Base-by-base conservation (phyloP, 1,140 invertebrate species). In the Procambarus clarkii region DNA sequence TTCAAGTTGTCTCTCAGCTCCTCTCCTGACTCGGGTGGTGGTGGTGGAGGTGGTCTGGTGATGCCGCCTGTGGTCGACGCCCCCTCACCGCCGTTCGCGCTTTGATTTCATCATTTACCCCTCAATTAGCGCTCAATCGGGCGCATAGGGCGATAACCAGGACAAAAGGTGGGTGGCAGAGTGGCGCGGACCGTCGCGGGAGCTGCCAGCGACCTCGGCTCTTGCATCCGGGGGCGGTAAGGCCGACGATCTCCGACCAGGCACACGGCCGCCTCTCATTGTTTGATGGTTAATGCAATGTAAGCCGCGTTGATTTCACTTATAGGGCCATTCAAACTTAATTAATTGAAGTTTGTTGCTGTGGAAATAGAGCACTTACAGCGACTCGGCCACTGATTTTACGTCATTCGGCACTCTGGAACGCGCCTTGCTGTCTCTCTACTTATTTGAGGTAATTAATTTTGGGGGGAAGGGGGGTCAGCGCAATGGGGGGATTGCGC, bases 21-120 rank as follows among this genome's bases (percentile, higher is more conserved):
- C 34, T 34, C 34, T 34, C 34, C 34, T 34, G 34, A 34, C 34
- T 34, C 34, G 34, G 54, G 46, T 54, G 54, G 21, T 4, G 5
- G 48, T 11, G 18, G 24, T 45, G 54, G 2, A 58, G 48, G 24
- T n/a, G n/a, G 69, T 74, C n/a, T 11, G 69, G 60, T 18, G 87
- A 34, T 13, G 13, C 44, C 4, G 86, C 45, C 86, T 92, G 91
- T 60, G 86, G 85, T 83, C 80, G 86, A 88, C 86, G 86, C 86
- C 86, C 82, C 69, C 81, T 76, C 80, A 48, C 76, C 54, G 24
- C 24, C 86, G 86, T 79, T 92, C 80, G 74, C 86, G 85, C 91
- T 92, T 92, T 92, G 91, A 92, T 92, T 92, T 92, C 91, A 92
- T 92, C 91, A 88, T 88, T 92, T 92, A 92, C 86, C 86, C 91